phyloP scores from a whole-genome alignment of 2,888 invertebrate genomes.

The Mesorhabditis sp. region DNA sequence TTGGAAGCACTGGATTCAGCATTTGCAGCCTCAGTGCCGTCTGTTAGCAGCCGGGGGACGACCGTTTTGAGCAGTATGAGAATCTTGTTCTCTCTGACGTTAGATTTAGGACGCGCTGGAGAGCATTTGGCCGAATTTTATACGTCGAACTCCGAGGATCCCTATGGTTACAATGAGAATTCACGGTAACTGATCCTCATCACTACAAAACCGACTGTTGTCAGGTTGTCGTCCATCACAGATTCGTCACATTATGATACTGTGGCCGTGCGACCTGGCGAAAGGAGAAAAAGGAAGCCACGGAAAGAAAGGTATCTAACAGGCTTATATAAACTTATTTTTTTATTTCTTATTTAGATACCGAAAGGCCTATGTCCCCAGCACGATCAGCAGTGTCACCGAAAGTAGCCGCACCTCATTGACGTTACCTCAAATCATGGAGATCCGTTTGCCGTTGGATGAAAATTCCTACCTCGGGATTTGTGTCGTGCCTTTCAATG shows the following conservation, averaged over 20 bases:
- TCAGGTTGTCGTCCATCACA: conserved; percentile 20
- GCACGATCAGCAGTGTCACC: conserved; percentile 48
- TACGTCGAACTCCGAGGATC: conserved; percentile 48
- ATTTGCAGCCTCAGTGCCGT: background rate
- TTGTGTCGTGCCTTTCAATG: conserved; percentile 43
- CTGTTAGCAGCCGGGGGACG: background rate
- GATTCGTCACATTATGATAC: background rate
- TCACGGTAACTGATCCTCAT: conserved; percentile 8
- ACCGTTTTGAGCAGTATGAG: conserved; percentile 3
- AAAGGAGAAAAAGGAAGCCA: conserved; percentile 23
- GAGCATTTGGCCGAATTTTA: conserved; percentile 50
- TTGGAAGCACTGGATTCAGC: background rate
- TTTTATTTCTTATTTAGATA: conserved; percentile 16
- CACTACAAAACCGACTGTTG: background rate
- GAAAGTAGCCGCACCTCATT: conserved; percentile 32
- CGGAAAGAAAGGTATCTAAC: conserved; percentile 24
- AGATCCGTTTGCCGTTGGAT: conserved; percentile 42
- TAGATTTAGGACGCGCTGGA: conserved; percentile 41
- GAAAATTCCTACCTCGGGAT: conserved; percentile 42
- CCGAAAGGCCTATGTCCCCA: conserved; percentile 49
- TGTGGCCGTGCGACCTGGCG: background rate
- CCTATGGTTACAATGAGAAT: conserved; percentile 40
- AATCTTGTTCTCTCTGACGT: background rate
- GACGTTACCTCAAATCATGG: conserved; percentile 46
- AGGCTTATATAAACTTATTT: background rate